Conservation (phyloP, 2,113 vertebrate genomes). For the Malurus cyaneus region DNA sequence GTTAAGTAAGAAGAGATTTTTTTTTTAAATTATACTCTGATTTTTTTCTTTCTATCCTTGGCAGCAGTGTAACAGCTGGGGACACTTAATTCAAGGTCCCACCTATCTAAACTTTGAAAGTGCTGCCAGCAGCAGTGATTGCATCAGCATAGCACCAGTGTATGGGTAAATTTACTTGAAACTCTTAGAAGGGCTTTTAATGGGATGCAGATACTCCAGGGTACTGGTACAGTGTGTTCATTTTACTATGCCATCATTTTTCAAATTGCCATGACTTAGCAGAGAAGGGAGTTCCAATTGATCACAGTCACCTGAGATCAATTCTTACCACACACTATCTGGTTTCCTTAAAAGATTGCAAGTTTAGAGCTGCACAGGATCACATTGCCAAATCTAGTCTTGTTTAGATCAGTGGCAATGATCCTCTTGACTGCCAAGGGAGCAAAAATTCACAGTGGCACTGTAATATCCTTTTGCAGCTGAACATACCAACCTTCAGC, state of each 20-base stretch:
- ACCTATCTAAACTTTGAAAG: not conserved
- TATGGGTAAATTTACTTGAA: not conserved
- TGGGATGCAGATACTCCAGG: not conserved
- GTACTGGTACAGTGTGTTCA: not conserved
- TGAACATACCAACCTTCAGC: not conserved
- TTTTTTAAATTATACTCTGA: fast-evolving
- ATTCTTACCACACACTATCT: not conserved
- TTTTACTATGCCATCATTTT: not conserved
- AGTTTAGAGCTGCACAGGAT: not conserved
- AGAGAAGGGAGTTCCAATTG: not conserved
- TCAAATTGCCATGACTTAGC: not conserved
- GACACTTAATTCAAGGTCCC: not conserved
- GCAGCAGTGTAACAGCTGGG: not conserved
- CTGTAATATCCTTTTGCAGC: not conserved
- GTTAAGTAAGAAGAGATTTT: not conserved
- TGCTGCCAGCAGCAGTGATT: not conserved
- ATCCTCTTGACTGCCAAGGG: not conserved
- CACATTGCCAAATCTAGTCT: not conserved
- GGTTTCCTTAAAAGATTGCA: not conserved
- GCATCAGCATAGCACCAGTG: not conserved
- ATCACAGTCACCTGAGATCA: not conserved
- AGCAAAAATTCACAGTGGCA: not conserved
- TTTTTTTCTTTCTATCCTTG: not conserved
- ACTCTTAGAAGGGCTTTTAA: not conserved
- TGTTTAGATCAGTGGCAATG: not conserved